Evolutionary conservation across 2,797 vertebrate genomes (phyloP).

Genomic region (Geotrypetes seraphini): DNA sequence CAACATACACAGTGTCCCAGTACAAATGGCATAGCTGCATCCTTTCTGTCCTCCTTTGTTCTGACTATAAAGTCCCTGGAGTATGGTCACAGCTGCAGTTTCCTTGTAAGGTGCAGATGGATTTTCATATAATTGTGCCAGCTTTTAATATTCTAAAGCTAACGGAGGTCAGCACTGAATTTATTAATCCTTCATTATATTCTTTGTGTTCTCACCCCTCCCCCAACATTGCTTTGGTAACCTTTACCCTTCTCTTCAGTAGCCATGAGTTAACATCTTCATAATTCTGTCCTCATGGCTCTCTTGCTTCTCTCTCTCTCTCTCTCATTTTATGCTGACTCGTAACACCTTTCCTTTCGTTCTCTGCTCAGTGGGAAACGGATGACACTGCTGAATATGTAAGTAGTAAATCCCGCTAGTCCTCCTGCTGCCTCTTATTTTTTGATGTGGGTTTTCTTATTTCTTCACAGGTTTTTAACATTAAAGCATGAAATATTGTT

Average conservation of each 20-base stretch:
- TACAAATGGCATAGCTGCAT: no score
- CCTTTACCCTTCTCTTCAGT: no score
- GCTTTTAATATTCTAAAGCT: not conserved
- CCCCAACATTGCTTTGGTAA: no score
- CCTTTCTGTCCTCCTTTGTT: no score
- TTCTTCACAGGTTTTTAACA: no score
- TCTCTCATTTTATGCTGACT: conserved; percentile 45
- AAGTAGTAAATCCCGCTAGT: conserved; percentile 55
- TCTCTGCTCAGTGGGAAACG: conserved; percentile 84
- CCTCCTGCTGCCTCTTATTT: conserved; percentile 1
- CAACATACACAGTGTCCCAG: no score
- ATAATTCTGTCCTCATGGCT: conserved; percentile 44
- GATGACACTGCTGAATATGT: conserved; percentile 97
- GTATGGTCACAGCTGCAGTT: no score
- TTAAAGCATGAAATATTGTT: no score
- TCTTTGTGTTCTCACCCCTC: conserved; percentile 46
- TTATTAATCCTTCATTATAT: conserved; percentile 37
- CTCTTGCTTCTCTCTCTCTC: conserved; percentile 22
- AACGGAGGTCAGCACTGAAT: conserved; percentile 15
- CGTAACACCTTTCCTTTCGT: conserved; percentile 63
- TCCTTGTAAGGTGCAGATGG: no score
- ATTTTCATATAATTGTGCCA: no score
- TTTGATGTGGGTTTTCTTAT: conserved; percentile 2
- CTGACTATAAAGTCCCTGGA: no score
- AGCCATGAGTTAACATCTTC: no score